phyloP scores from a whole-genome alignment of 2,113 vertebrate genomes.

The Ceyx margarethae region DNA sequence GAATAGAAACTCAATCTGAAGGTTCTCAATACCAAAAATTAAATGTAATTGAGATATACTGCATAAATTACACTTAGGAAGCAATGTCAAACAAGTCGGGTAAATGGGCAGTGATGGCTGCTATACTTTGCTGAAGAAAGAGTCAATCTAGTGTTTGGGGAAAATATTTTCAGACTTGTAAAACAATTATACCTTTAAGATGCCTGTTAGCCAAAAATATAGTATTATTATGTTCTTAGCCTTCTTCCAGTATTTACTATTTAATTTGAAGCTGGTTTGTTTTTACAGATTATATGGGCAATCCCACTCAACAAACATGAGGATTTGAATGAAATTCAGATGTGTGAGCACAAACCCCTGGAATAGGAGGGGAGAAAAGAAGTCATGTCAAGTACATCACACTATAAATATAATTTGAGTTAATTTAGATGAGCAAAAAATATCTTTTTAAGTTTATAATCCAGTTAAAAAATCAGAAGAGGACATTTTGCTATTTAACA shows the following conservation, averaged over 20 bases:
- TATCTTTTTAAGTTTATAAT: background rate
- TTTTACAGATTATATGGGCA: background rate
- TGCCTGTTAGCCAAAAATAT: background rate
- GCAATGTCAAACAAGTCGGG: background rate
- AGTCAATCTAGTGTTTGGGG: background rate
- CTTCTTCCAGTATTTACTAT: background rate
- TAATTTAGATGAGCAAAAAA: background rate
- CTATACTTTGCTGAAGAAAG: background rate
- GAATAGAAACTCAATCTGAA: background rate
- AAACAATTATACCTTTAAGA: background rate
- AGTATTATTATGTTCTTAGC: background rate
- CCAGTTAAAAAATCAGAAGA: background rate
- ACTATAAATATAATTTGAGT: background rate
- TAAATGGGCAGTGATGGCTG: background rate
- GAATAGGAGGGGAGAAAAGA: background rate
- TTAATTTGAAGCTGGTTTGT: background rate
- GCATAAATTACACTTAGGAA: background rate
- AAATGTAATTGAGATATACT: background rate
- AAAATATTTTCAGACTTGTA: background rate
- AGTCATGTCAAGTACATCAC: background rate
- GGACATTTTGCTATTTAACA: background rate
- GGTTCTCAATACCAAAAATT: background rate
- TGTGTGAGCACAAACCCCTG: background rate
- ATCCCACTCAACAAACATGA: background rate
- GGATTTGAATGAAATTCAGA: background rate